These are phyloP conservation scores for Alca torda DNA, from an alignment of 2,797 vertebrate species.

Conservation along the genomic window DNA sequence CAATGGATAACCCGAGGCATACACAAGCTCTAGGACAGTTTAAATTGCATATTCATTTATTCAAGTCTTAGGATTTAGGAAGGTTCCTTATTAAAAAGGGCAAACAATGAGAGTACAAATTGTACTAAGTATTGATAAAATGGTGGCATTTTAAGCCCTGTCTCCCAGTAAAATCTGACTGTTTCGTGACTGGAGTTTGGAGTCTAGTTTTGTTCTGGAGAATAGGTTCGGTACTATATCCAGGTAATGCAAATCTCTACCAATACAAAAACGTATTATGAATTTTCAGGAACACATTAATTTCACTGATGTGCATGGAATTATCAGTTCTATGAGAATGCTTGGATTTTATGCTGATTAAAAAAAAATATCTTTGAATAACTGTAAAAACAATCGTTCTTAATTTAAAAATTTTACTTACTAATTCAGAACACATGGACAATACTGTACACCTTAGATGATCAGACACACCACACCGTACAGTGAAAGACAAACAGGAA, in stretches of 20 bases:
- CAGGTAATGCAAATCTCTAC: neutral
- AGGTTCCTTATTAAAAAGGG: slow-evolving; percentile 4
- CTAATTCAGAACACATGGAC: neutral
- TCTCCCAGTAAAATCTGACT: neutral
- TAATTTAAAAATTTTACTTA: neutral
- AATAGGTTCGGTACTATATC: neutral
- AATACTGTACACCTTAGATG: neutral
- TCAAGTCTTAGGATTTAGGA: neutral
- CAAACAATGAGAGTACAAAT: neutral
- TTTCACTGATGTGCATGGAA: neutral
- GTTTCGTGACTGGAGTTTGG: neutral
- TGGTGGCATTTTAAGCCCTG: neutral
- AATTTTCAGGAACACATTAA: neutral
- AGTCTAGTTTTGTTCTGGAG: neutral
- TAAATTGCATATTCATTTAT: slow-evolving; percentile 29
- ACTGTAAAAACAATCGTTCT: neutral
- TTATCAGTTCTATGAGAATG: neutral
- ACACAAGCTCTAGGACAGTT: neutral
- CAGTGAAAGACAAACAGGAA: neutral
- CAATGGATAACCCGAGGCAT: neutral
- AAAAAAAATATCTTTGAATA: no score
- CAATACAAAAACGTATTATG: neutral
- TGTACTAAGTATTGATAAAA: neutral
- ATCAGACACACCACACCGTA: neutral
- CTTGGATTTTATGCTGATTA: neutral